phyloP scores from a whole-genome alignment of 2,888 invertebrate genomes.

The Lasioglossum leucozonium region DNA sequence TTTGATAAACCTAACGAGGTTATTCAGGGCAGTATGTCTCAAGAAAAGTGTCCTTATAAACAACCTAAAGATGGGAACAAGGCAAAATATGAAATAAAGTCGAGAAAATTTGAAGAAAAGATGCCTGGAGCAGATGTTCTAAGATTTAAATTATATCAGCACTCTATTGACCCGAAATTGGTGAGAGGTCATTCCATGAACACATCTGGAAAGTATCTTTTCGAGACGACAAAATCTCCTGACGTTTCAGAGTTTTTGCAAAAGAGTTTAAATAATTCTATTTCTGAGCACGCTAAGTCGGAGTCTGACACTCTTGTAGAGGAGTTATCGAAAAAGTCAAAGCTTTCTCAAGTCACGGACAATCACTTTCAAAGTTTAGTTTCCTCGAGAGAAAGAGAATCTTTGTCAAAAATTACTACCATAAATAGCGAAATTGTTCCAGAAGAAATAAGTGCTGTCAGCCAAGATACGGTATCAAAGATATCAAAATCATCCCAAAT shows the following conservation, averaged over 20 bases:
- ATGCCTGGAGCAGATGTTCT: slow-evolving; percentile 79
- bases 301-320: slow-evolving; percentile 81
- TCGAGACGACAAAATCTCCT: slow-evolving; percentile 57
- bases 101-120: slow-evolving; percentile 82
- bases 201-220: slow-evolving; percentile 48
- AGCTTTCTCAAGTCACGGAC: slow-evolving; percentile 61
- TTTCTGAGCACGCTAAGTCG: slow-evolving; percentile 73
- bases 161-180: slow-evolving; percentile 73
- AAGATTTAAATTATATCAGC: slow-evolving; percentile 73
- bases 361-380: slow-evolving; percentile 46
- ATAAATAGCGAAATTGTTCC: slow-evolving; percentile 56
- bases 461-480: slow-evolving; percentile 61
- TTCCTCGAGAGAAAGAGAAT: slow-evolving; percentile 45
- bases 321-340: slow-evolving; percentile 79
- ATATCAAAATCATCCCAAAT: slow-evolving; percentile 73
- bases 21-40: slow-evolving; percentile 36
- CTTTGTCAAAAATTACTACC: slow-evolving; percentile 41
- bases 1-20: slow-evolving; percentile 56
- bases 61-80: slow-evolving; percentile 55
- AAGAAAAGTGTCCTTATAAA: slow-evolving; percentile 49
- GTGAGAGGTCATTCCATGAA: slow-evolving; percentile 68
- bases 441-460: slow-evolving; percentile 62
- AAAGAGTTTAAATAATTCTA: slow-evolving; percentile 59
- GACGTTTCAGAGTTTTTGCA: slow-evolving; percentile 47
- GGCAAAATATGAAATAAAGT: slow-evolving; percentile 77